Conservation (phyloP, 2,888 invertebrate species). For the Malthinus flaveolus region DNA sequence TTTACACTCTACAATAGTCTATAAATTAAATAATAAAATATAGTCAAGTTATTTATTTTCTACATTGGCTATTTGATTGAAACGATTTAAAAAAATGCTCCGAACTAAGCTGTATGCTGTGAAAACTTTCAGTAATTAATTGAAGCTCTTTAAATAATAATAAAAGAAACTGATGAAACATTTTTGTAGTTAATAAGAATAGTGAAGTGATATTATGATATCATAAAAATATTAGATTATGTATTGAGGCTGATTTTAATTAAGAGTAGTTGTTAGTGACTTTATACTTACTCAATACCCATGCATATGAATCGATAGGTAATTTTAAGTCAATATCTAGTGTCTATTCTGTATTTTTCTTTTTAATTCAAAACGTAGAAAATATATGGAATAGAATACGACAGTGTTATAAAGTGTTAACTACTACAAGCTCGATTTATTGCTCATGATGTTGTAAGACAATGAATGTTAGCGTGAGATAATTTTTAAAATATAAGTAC, state of each 20-base stretch:
- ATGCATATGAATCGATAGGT: constrained; percentile 17
- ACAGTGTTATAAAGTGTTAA: constrained; percentile 7
- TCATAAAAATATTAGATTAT: constrained; percentile 18
- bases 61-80: background rate
- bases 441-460: constrained; percentile 20
- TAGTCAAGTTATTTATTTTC: background rate
- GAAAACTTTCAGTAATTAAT: constrained; percentile 19
- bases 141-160: constrained; percentile 10
- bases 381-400: too few species aligned
- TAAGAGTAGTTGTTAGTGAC: constrained; percentile 18
- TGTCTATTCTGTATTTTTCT: background rate
- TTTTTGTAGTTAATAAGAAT: constrained; percentile 14
- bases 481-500: constrained; percentile 13
- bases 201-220: constrained; percentile 21
- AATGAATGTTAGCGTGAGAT: constrained; percentile 18
- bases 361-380: background rate
- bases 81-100: constrained; percentile 11
- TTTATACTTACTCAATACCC: constrained; percentile 19
- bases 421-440: constrained; percentile 11
- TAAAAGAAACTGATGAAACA: constrained; percentile 6
- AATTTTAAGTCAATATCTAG: constrained; percentile 19
- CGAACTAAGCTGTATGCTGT: constrained; percentile 22
- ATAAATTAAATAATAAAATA: constrained; percentile 6
- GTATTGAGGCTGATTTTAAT: constrained; percentile 24
- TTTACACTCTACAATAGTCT: background rate